Evolutionary conservation across 2,888 invertebrate species (phyloP), one percentile per base, ranked within the genome.

Genomic region (Drosophila sordidula): DNA sequence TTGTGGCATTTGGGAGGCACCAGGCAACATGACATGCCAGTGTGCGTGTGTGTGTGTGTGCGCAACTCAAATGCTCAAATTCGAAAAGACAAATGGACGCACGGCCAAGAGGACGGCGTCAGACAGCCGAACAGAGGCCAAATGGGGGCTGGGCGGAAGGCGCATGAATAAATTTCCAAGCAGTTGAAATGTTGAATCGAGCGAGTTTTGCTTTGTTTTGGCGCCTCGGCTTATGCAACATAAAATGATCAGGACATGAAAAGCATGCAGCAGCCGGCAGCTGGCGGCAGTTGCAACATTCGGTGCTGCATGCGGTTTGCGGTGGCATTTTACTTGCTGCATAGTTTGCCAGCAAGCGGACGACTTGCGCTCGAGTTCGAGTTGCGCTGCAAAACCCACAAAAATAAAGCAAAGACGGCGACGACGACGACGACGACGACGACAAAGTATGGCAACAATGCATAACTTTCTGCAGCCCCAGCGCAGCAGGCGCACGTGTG

Each of bases 181-280:
- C 88, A 85, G 83, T 82, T 78, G 76, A 88, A 88, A 78, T 78
- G 86, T 73, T 82, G 83, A 82, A 79, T 66, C 80, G 62, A 67
- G 73, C 69, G 61, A 50, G 54, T 65, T 70, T 75, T 86, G 83
- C 77, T 86, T 86, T 88, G 86, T 82, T 88, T 82, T 61, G 85
- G 57, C 87, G 85, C 74, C 84, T 72, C 62, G 29, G 70, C 78
- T 67, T 64, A 77, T 65, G 83, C 82, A 56, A 73, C 80, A 87
- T 46, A 65, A 67, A 68, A 77, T 80, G 81, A 79, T 72, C 72
- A 74, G 58, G 52, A 54, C 49, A 62, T 51, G 66, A 47, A 50
- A 42, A 62, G 52, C 52, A 42, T 38, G 46, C 68, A 50, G 64
- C 51, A 32, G 47, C 52, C 12, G 26, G 46, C 50, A 39, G 42